Evolutionary conservation across 2,797 vertebrate species (phyloP).

Genomic region (Naso thynnoides): DNA sequence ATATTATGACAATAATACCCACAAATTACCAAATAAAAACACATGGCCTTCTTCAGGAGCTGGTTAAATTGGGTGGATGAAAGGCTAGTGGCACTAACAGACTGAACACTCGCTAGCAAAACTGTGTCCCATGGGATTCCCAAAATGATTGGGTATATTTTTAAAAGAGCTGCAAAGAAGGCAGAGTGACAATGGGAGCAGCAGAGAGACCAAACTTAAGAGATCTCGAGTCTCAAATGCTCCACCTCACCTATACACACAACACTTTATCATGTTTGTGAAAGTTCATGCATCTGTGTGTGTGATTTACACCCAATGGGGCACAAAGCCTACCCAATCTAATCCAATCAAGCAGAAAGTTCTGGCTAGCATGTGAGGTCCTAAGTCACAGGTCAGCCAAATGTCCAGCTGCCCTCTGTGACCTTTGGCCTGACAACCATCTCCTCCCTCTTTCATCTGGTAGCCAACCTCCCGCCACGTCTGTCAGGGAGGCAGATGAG

Average conservation of each 20-base stretch:
- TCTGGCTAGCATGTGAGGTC: conserved; percentile 70
- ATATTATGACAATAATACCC: no score
- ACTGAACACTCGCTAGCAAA: no score
- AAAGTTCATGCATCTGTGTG: conserved; percentile 24
- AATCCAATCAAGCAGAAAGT: conserved; percentile 70
- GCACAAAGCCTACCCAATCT: conserved; percentile 51
- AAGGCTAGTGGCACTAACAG: no score
- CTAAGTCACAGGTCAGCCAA: conserved; percentile 76
- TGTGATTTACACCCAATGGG: conserved; percentile 52
- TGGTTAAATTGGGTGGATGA: no score
- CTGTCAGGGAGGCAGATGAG: conserved; percentile 44
- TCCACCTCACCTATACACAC: conserved; percentile 18
- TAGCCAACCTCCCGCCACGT: conserved; percentile 50
- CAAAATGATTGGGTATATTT: no score
- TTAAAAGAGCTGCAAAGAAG: no score
- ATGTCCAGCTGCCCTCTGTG: conserved; percentile 79
- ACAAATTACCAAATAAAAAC: no score
- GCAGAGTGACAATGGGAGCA: no score
- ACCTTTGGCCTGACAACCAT: conserved; percentile 71
- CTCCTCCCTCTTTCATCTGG: conserved; percentile 75
- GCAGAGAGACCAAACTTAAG: no score
- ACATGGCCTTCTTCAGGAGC: no score
- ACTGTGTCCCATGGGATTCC: no score
- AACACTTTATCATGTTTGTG: conserved; percentile 25
- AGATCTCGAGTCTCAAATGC: no score